Conservation (phyloP, 2,888 invertebrate genomes). For the Drosophila rellima region DNA sequence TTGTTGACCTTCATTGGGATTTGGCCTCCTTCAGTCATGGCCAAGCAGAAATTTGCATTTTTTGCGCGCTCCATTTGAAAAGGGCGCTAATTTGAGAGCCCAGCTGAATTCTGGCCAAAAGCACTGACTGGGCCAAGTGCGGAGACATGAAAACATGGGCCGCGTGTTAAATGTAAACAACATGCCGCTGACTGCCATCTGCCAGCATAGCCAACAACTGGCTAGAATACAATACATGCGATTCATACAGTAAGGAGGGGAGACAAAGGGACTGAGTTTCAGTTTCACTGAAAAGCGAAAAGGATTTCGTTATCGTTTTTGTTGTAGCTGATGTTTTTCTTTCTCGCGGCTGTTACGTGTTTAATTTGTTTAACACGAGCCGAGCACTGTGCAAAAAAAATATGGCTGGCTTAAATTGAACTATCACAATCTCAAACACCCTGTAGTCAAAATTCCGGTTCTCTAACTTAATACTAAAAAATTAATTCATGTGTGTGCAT, state of each 20-base stretch:
- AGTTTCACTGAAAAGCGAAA: slow-evolving; percentile 28
- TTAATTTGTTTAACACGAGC: slow-evolving; percentile 70
- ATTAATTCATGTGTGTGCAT: neutral
- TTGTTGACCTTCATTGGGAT: slow-evolving; percentile 66
- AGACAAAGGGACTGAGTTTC: slow-evolving; percentile 1
- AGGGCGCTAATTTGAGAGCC: slow-evolving; percentile 53
- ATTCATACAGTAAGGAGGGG: neutral
- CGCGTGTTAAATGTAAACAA: slow-evolving; percentile 62
- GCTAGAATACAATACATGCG: slow-evolving; percentile 40
- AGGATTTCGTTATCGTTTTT: slow-evolving; percentile 39
- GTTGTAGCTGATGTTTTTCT: slow-evolving; percentile 28
- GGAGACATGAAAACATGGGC: slow-evolving; percentile 43
- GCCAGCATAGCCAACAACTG: slow-evolving; percentile 14
- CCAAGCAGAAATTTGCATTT: slow-evolving; percentile 67
- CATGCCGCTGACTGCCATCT: slow-evolving; percentile 47
- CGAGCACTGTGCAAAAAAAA: slow-evolving; percentile 12
- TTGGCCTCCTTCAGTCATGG: slow-evolving; percentile 33
- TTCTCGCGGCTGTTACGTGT: slow-evolving; percentile 40
- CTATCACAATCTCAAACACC: neutral
- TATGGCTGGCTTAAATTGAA: neutral
- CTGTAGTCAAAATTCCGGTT: neutral
- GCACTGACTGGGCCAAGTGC: slow-evolving; percentile 24
- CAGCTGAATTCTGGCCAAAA: slow-evolving; percentile 25
- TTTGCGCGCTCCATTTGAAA: slow-evolving; percentile 40
- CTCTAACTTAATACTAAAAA: neutral